Conservation (phyloP, 1,140 invertebrate species). For the Psilanteris sp. region DNA sequence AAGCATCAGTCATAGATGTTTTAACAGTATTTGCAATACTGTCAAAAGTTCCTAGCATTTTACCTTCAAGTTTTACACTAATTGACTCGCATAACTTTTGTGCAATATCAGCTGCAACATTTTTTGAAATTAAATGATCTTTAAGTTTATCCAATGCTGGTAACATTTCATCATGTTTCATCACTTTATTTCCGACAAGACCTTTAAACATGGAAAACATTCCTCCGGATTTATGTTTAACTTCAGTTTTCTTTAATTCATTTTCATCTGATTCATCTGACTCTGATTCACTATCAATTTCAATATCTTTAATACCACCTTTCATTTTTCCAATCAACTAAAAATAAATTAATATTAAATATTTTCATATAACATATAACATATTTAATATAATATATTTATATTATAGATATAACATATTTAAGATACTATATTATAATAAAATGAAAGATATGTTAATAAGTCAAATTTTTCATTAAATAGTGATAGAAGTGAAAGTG, state of each 20-base stretch:
- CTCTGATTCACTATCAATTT: slow-evolving; percentile 80
- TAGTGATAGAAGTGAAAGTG: slow-evolving; percentile 18
- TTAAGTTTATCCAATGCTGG: slow-evolving; percentile 96
- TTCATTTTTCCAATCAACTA: slow-evolving; percentile 91
- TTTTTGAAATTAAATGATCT: slow-evolving; percentile 98
- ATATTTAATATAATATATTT: background rate
- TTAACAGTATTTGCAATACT: slow-evolving; percentile 92
- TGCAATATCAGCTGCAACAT: slow-evolving; percentile 98
- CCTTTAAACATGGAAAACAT: slow-evolving; percentile 92
- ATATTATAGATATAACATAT: too few relatives aligned
- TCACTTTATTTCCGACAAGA: slow-evolving; percentile 91
- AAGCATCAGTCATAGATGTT: slow-evolving; percentile 87
- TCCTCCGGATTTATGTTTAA: slow-evolving; percentile 80
- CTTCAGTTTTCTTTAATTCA: slow-evolving; percentile 70
- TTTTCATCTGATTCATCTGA: slow-evolving; percentile 70
- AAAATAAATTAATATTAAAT: slow-evolving; percentile 53
- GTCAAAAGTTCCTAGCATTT: slow-evolving; percentile 95
- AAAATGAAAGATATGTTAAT: slow-evolving; percentile 9
- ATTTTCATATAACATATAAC: background rate
- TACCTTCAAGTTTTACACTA: slow-evolving; percentile 94
- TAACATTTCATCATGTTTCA: slow-evolving; percentile 87
- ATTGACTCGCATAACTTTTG: slow-evolving; percentile 97
- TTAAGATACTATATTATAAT: slow-evolving; percentile 9
- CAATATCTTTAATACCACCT: slow-evolving; percentile 85
- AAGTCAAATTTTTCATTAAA: slow-evolving; percentile 5